A percentile compares a stretch with the other conserved stretches of the same genome.
Evolutionary conservation across 1,140 invertebrate genomes (phyloP).

Genomic region (Orchestia grillus): DNA sequence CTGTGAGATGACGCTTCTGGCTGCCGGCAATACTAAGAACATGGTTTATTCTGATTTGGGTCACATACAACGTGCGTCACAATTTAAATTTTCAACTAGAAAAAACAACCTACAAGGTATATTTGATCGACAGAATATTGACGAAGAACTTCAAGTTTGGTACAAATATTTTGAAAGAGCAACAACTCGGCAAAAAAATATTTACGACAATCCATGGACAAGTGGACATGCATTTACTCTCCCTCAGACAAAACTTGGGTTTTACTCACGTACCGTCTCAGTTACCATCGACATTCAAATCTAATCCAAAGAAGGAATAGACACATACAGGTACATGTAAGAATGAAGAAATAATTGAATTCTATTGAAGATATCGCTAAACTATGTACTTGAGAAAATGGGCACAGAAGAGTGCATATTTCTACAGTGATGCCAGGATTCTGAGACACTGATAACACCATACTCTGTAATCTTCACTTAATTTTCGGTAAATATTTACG

Average conservation of each 20-base stretch:
- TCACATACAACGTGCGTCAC: too few species aligned
- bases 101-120: neutral
- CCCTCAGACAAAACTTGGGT: neutral
- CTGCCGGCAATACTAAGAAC: too few species aligned
- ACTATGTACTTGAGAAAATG: neutral
- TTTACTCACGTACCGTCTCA: neutral
- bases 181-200: neutral
- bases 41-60: too few species aligned
- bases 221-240: too few species aligned
- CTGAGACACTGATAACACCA: neutral
- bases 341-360: neutral
- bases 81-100: too few species aligned
- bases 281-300: neutral
- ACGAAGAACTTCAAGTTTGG: neutral
- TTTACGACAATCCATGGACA: too few species aligned
- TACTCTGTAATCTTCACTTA: neutral
- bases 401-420: neutral
- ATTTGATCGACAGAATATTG: neutral
- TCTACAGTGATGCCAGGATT: neutral
- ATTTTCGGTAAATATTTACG: too few species aligned
- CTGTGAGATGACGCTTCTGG: too few species aligned
- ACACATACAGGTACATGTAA: neutral
- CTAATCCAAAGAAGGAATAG: neutral
- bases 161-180: neutral
- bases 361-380: neutral